Conservation (phyloP, 2,797 vertebrate genomes). For the Artibeus lituratus region DNA sequence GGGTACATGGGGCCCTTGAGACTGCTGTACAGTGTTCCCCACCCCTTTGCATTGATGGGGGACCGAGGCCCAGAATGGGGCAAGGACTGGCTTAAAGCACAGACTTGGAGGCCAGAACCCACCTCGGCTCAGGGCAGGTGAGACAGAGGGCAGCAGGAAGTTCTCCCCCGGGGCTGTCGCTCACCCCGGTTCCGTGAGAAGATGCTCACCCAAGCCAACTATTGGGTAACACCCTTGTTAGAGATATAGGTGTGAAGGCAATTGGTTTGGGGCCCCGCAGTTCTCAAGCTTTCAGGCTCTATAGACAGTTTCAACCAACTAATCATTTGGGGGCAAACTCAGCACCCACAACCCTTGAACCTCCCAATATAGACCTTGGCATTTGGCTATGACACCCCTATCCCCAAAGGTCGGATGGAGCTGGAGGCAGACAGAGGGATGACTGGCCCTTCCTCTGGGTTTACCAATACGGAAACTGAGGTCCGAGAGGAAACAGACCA, state of each 20-base stretch:
- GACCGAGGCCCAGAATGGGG: background rate
- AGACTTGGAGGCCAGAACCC: background rate
- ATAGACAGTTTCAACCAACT: background rate
- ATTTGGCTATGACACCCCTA: background rate
- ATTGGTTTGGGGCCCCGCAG: background rate
- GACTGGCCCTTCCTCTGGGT: background rate
- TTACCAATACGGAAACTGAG: background rate
- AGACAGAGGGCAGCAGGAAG: background rate
- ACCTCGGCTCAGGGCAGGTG: background rate
- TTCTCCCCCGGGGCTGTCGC: rapidly evolving
- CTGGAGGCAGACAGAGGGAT: background rate
- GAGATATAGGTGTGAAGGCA: rapidly evolving
- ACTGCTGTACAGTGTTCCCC: no score
- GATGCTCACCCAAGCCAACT: background rate
- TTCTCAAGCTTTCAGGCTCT: background rate
- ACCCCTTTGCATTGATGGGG: background rate
- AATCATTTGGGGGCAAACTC: no score
- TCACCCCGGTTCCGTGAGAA: background rate
- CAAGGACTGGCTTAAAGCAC: background rate
- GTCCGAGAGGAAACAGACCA: background rate
- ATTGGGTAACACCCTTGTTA: background rate
- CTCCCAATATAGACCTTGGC: background rate
- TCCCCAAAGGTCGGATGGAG: background rate
- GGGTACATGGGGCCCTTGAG: background rate
- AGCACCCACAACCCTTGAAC: background rate